Evolutionary conservation across 2,113 vertebrate species (phyloP).

Genomic region (Piaya cayana): DNA sequence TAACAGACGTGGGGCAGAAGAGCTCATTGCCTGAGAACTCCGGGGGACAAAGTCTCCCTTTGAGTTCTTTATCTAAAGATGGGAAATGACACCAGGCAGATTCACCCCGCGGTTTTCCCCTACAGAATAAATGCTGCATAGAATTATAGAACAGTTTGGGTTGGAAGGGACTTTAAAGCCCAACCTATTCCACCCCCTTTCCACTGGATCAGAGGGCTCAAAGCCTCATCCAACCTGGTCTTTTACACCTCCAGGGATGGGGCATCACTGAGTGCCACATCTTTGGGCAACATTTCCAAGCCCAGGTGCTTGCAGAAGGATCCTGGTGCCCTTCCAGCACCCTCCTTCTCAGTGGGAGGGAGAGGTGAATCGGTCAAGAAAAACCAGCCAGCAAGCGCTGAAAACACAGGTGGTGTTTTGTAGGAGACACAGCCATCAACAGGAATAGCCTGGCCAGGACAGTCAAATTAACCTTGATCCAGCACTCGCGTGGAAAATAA

Average conservation of each 20-base stretch:
- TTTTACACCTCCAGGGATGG: no score
- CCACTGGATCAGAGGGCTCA: no score
- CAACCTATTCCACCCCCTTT: no score
- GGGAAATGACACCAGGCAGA: background rate
- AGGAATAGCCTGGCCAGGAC: background rate
- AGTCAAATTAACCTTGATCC: background rate
- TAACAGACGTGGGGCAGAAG: background rate
- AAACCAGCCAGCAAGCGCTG: accelerated
- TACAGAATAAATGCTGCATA: accelerated
- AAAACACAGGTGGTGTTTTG: accelerated
- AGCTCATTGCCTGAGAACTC: accelerated
- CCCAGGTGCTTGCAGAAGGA: no score
- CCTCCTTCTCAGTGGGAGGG: background rate
- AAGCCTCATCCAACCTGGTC: no score
- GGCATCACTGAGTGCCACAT: background rate
- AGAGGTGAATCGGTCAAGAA: background rate
- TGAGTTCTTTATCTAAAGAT: background rate
- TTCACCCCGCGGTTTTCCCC: no score
- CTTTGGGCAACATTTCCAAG: accelerated
- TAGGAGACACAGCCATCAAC: background rate
- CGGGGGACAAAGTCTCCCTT: background rate
- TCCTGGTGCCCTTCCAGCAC: accelerated
- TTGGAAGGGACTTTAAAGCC: no score
- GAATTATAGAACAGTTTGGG: no score
- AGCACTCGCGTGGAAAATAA: accelerated